Conservation (phyloP, 2,113 vertebrate genomes). For the Lates calcarifer region DNA sequence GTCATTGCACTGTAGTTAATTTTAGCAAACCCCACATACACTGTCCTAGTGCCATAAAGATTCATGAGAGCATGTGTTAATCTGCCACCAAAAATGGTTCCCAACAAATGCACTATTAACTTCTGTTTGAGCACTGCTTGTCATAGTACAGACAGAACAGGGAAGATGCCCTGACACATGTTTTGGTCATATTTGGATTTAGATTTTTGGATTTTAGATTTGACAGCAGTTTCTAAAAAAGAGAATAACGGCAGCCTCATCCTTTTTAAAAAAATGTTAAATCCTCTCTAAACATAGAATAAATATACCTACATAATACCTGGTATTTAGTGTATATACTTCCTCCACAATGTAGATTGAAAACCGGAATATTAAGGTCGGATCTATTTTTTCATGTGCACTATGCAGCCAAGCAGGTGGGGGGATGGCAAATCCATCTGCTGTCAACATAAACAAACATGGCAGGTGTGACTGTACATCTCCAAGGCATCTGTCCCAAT, state of each 20-base stretch:
- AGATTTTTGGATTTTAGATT: too few relatives aligned
- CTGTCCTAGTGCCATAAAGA: background rate
- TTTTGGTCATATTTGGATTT: too few relatives aligned
- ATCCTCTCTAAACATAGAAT: background rate
- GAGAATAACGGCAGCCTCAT: too few relatives aligned
- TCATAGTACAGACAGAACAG: background rate
- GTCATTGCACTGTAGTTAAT: too few relatives aligned
- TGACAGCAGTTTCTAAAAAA: too few relatives aligned
- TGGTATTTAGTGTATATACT: background rate
- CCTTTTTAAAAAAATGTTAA: background rate
- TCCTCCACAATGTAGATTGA: background rate
- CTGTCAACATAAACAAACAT: conserved; percentile 31
- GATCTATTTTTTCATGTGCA: conserved; percentile 6
- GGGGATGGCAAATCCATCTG: conserved; percentile 24
- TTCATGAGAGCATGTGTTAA: conserved; percentile 13
- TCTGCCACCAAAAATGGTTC: conserved; percentile 11
- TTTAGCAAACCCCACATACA: background rate
- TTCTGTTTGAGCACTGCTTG: background rate
- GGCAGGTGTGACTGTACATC: conserved; percentile 40
- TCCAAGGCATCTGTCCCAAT: conserved; percentile 26
- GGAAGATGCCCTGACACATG: background rate
- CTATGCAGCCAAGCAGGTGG: conserved; percentile 2
- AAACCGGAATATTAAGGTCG: conserved; percentile 14
- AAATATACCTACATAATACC: background rate
- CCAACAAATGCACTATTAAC: background rate